Conservation (phyloP, 35 echinoderm and acorn worm genomes). For the Strongylocentrotus purpuratus region DNA sequence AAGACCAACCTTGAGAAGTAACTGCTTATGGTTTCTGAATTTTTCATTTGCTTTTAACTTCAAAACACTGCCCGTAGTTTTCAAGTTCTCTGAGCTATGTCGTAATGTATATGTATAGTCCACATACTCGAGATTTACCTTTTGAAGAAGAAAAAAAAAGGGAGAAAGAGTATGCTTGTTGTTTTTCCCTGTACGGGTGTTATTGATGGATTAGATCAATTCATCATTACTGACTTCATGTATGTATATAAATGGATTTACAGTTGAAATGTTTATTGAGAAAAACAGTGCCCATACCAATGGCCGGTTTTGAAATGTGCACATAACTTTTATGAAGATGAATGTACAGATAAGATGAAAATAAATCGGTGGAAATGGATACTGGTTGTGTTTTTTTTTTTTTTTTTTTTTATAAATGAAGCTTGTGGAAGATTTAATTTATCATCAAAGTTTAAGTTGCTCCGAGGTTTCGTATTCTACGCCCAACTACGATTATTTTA, state of each 20-base stretch:
- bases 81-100: background rate
- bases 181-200: background rate
- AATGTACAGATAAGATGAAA: background rate
- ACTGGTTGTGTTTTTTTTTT: background rate
- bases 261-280: constrained; percentile 5
- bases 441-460: too few species aligned
- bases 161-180: background rate
- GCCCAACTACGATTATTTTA: too few species aligned
- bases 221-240: background rate
- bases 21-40: too few species aligned
- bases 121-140: background rate
- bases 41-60: background rate
- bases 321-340: background rate
- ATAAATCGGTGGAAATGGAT: background rate
- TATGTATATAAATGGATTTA: constrained; percentile 20
- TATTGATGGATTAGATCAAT: background rate
- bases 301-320: background rate
- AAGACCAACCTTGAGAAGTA: too few species aligned
- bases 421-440: background rate
- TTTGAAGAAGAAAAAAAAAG: background rate
- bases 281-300: background rate
- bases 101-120: background rate
- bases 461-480: too few species aligned
- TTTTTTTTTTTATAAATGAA: background rate
- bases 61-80: background rate